Evolutionary conservation across 2,797 vertebrate genomes (phyloP).

Genomic region (Alca torda): DNA sequence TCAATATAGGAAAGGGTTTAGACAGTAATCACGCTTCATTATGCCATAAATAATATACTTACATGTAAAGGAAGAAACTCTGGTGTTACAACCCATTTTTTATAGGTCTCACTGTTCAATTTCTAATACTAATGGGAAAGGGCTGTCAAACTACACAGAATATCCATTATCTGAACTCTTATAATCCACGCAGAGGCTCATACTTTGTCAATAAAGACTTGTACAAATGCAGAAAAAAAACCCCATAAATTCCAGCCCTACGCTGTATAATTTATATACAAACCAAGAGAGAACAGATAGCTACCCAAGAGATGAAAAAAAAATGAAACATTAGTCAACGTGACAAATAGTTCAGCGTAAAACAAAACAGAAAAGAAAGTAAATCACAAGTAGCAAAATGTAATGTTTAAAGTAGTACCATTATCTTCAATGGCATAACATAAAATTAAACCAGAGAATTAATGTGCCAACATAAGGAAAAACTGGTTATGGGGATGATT

Average conservation of each 20-base stretch:
- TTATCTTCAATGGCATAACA: neutral
- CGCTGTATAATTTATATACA: neutral
- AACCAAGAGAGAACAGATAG: neutral
- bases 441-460: neutral
- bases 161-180: neutral
- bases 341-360: neutral
- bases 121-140: neutral
- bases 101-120: neutral
- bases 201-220: neutral
- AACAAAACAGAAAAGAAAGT: neutral
- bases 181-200: neutral
- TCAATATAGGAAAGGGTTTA: conserved; percentile 85
- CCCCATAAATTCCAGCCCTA: neutral
- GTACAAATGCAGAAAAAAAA: neutral
- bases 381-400: neutral
- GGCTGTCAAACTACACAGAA: neutral
- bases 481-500: neutral
- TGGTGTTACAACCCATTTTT: neutral
- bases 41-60: conserved; percentile 52
- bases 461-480: neutral
- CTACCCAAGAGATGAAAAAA: neutral
- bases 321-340: neutral
- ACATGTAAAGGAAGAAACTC: conserved; percentile 27
- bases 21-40: conserved; percentile 64
- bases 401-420: neutral